Base-by-base conservation (phyloP, 2,888 invertebrate genomes). In the Piscicola geometra region DNA sequence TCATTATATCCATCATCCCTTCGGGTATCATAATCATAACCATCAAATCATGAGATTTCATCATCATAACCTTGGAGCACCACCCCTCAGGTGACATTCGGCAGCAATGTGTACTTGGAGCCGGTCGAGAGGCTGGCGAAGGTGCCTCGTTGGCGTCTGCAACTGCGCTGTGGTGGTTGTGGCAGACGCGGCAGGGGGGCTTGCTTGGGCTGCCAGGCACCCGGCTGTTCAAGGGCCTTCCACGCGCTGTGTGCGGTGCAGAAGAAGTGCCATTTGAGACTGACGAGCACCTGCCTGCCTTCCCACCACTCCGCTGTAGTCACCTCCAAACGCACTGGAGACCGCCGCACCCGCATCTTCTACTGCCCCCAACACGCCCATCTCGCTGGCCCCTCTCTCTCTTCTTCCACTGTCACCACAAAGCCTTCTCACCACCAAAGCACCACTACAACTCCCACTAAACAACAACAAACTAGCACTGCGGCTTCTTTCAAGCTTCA, bases 181-280 rank as follows among this genome's bases (percentile, higher is more conserved):
- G 96, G 85, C 80, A 84, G 85, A 81, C 80, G 83, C 36, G 84
- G 84, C 41, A 91, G 92, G 0, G 98, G 98, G 1, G 97, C 98
- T 0, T 98, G 98, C 83, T 97, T 99, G 79, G 97, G 98, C 86
- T 99, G 98, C 85, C 95, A 97, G 86, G 93, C 94, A 83, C 91
- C 91, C 81, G 95, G 93, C 85, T 97, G 97, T 84, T 96, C 96
- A 84, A 92, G 93, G 9, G 96, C 98, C 0, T 99, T 99, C 87
- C 99, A 99, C 85, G 99, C 99, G 1, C 99, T 99, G 0, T 99
- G 99, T 86, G 99, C 98, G 0, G 96, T 97, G 85, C 94, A 86
- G 78, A 95, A 96, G 32, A 94, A 90, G 0, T 88, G 99, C 50
- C 85, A 82, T 78, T 84, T 85, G 84, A 92, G 93, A 83, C n/a